Conservation (phyloP, 37 sponge, comb jelly and placozoan species). For the Hormiphora californensis region DNA sequence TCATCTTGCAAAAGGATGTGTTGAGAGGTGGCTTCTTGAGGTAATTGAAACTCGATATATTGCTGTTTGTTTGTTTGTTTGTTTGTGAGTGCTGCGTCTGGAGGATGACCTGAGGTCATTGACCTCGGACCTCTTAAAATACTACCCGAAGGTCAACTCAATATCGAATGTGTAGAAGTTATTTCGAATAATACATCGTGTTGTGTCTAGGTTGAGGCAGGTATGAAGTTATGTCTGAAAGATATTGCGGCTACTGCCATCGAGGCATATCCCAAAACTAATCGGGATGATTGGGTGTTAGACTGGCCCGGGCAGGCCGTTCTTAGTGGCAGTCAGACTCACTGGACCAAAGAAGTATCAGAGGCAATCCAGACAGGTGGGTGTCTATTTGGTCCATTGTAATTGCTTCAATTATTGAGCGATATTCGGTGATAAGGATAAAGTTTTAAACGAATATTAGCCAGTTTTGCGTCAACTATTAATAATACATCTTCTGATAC, state of each 20-base stretch:
- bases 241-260: slow-evolving; percentile 6
- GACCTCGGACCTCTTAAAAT: too few species aligned
- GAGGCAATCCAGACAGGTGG: slow-evolving; percentile 18
- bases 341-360: slow-evolving; percentile 57
- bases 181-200: neutral
- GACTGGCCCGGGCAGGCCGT: slow-evolving; percentile 61
- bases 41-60: too few species aligned
- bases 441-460: too few species aligned
- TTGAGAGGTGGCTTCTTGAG: slow-evolving; percentile 60
- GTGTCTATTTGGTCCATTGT: neutral
- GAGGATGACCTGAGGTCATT: too few species aligned
- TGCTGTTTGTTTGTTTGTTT: too few species aligned
- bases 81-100: too few species aligned
- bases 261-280: slow-evolving; percentile 7
- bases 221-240: slow-evolving; percentile 56
- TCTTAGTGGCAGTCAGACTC: slow-evolving; percentile 51
- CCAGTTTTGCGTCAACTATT: neutral
- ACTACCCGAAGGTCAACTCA: too few species aligned
- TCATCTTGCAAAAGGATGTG: slow-evolving; percentile 52
- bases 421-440: too few species aligned
- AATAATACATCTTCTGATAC: neutral
- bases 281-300: slow-evolving; percentile 55
- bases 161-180: neutral
- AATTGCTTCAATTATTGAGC: neutral
- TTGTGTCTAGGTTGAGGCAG: slow-evolving; percentile 56